Base-by-base conservation (phyloP, 2,797 vertebrate genomes). In the Mus minutoides region DNA sequence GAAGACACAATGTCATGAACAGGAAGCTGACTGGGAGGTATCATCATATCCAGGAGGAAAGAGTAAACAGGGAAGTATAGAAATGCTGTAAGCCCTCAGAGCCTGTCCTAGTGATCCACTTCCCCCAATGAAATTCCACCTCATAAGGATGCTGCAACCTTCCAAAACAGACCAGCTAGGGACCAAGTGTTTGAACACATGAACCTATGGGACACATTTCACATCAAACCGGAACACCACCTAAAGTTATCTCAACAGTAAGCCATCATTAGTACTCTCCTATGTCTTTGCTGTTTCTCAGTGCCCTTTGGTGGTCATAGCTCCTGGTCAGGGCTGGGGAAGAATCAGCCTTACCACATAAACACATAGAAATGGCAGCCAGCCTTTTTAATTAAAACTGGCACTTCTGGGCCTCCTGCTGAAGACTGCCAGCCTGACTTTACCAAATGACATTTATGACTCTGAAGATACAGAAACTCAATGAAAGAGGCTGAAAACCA, bases 361-460 rank as follows among this genome's bases (percentile, higher is more conserved):
- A 94, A 79, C 69, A 49, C 96, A 88, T 67, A 64, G 83, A 95
- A 96, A 87, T 92, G 92, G 93, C 90, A 92, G 64, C 88, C 16
- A 17, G 86, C 78, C 80, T 92, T 95, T 97, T 96, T 94, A 92
- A 97, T 95, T 95, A 92, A 92, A 89, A 19, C 77, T 91, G 91
- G 85, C 90, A 77, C 83, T 92, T 85, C 76, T 78, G 43, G 69
- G 64, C 86, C 79, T 91, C 92, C 96, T 82, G 52, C 94, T 91
- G 88, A 94, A 83, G 82, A 76, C 79, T 37, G 56, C 91, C 88
- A 90, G 86, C 92, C 56, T 93, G 77, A 88, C 88, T 82, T 95
- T 88, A 93, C 94, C 94, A 6, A 97, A 79, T 96, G 94, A 94
- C 96, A 96, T 93, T 92, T 91, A 71, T 96, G 96, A 96, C 73